Base-by-base conservation (phyloP, 2,888 invertebrate species). In the Taenaris catops region DNA sequence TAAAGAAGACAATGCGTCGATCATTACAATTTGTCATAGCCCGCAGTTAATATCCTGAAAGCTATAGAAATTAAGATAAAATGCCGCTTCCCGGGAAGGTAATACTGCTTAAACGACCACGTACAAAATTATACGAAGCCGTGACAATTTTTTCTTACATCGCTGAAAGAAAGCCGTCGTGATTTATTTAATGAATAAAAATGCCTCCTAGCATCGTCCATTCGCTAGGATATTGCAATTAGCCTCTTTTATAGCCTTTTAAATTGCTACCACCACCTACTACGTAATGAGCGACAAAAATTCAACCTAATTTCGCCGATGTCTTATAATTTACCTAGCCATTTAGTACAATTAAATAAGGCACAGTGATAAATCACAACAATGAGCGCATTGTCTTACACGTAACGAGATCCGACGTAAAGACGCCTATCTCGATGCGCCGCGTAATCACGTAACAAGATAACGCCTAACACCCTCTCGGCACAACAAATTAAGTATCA, bases 131-230 rank as follows among this genome's bases (percentile, higher is more conserved):
- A 81, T 74, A 66, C 63, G 72, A 68, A 78, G 68, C 74, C 67
- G 75, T 75, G 83, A 83, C 84, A 80, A 63, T 80, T 83, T 84
- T 81, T 80, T 71, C 64, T 60, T 63, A 70, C 71, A 78, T 74
- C 78, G 70, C 58, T 48, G 48, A 46, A 53, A 63, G 62, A 66
- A 70, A 75, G 75, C 74, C 66, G 20, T 43, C 14, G 65, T 83
- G 83, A 84, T 81, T 84, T 81, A 83, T 84, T 63, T 86, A 83
- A 86, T 86, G 86, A 84, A 80, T 84, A 86, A 84, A 84, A 83
- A 86, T 84, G 81, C 69, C 70, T 51, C 34, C 41, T 31, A 33
- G 32, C 41, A 34, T 34, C 48, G 59, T 61, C 63, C 65, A 69
- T 74, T 73, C 63, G 55, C 65, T 58, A 63, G 65, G 71, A 76